A percentile compares a stretch with the other conserved stretches of the same genome.
These are phyloP conservation scores for Montifringilla adamsi DNA, from an alignment of 2,113 vertebrate species.

Conservation along the genomic window DNA sequence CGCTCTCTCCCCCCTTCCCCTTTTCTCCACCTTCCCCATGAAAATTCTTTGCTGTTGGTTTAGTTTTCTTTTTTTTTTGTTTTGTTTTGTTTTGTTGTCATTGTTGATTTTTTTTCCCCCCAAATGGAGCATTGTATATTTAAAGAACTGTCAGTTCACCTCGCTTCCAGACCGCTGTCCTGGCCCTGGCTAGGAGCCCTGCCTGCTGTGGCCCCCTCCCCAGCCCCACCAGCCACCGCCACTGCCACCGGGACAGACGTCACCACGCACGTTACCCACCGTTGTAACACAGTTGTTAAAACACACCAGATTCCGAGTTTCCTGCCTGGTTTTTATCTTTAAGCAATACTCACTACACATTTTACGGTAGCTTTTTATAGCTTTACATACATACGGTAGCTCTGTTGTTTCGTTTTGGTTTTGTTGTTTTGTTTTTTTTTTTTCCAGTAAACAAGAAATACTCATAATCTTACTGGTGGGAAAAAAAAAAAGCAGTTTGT, in stretches of 20 bases:
- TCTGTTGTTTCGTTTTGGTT: constrained; percentile 72
- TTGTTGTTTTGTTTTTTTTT: constrained; percentile 50
- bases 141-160: constrained; percentile 24
- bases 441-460: constrained; percentile 80
- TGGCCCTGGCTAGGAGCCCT: constrained; percentile 24
- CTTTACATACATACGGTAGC: constrained; percentile 74
- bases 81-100: not conserved
- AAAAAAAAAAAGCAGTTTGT: constrained; percentile 81
- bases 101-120: not conserved
- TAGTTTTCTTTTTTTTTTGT: not conserved
- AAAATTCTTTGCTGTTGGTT: constrained; percentile 8
- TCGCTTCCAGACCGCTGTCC: constrained; percentile 45
- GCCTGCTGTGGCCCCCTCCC: not conserved
- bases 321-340: constrained; percentile 78
- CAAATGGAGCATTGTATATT: constrained; percentile 59
- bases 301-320: constrained; percentile 83
- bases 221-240: constrained; percentile 1
- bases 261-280: constrained; percentile 54
- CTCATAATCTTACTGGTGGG: constrained; percentile 84
- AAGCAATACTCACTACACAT: constrained; percentile 86
- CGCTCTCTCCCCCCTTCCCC: constrained; percentile 19
- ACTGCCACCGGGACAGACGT: constrained; percentile 18
- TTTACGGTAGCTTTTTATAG: constrained; percentile 83
- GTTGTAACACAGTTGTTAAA: constrained; percentile 63
- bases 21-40: constrained; percentile 5